Conservation (phyloP, 2,888 invertebrate genomes). For the Gymnocheta viridis region DNA sequence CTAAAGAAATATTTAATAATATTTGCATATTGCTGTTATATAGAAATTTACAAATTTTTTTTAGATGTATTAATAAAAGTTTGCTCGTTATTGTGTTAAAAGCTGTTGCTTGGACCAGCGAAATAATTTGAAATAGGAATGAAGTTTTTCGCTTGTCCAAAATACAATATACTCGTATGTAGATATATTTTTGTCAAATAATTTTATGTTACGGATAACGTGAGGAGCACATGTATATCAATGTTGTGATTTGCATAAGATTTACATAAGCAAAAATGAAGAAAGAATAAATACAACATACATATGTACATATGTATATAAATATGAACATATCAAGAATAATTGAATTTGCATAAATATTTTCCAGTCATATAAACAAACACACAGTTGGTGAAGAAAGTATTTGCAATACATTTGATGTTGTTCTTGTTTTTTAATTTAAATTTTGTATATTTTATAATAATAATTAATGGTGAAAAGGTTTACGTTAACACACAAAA, state of each 20-base stretch:
- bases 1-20: neutral
- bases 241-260: constrained; percentile 7
- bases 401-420: neutral
- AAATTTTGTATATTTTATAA: too few species aligned
- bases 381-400: neutral
- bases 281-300: neutral
- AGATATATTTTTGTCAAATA: neutral
- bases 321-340: too few species aligned
- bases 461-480: too few species aligned
- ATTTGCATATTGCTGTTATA: neutral
- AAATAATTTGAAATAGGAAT: neutral
- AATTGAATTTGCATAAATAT: constrained; percentile 41
- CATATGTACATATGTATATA: too few species aligned
- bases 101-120: neutral
- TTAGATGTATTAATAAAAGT: neutral
- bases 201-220: neutral
- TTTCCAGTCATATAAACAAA: neutral
- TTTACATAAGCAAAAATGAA: neutral
- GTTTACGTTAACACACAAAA: too few species aligned
- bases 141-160: constrained; percentile 6
- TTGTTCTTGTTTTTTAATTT: too few species aligned
- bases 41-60: neutral
- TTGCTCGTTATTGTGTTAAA: neutral
- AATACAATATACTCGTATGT: too few species aligned
- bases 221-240: neutral